A percentile compares a stretch with the other conserved stretches of the same genome.
phyloP scores from a whole-genome alignment of 2,888 invertebrate genomes.

The Oscheius myriophilus region DNA sequence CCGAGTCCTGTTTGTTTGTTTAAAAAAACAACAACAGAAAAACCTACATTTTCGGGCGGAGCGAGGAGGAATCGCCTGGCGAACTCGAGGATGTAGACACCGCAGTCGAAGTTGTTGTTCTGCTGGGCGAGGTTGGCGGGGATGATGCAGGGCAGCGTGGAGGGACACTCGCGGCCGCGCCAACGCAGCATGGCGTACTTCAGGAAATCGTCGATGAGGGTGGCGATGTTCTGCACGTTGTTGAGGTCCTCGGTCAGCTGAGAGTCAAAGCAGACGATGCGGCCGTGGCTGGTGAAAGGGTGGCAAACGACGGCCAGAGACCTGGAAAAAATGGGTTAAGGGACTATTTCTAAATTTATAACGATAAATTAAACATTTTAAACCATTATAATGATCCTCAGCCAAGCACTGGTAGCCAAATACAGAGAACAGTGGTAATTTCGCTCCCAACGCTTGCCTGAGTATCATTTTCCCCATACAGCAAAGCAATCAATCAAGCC shows the following conservation, averaged over 20 bases:
- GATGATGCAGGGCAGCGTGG: constrained; percentile 31
- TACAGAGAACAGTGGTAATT: too few species aligned
- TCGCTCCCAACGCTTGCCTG: too few species aligned
- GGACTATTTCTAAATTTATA: too few species aligned
- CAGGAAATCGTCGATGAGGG: constrained; percentile 53
- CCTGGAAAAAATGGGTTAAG: constrained; percentile 21
- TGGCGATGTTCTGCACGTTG: constrained; percentile 49
- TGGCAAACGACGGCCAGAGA: constrained; percentile 56
- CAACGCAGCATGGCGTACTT: constrained; percentile 47
- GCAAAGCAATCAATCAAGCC: too few species aligned
- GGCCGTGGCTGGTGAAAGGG: constrained; percentile 50
- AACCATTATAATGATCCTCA: too few species aligned
- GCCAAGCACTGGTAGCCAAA: too few species aligned
- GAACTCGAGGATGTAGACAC: constrained; percentile 62
- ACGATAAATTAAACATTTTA: background rate
- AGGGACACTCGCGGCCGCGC: constrained; percentile 33
- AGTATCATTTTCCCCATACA: too few species aligned
- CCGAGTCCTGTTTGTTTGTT: background rate
- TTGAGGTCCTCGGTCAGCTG: constrained; percentile 52
- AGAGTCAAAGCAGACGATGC: constrained; percentile 60
- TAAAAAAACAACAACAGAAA: background rate
- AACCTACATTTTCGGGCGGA: constrained; percentile 57
- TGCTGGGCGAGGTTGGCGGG: constrained; percentile 53
- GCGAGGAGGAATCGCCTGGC: constrained; percentile 58
- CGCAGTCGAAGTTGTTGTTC: constrained; percentile 58